Base-by-base conservation (phyloP, 1,140 invertebrate species). In the Magallana gigas region DNA sequence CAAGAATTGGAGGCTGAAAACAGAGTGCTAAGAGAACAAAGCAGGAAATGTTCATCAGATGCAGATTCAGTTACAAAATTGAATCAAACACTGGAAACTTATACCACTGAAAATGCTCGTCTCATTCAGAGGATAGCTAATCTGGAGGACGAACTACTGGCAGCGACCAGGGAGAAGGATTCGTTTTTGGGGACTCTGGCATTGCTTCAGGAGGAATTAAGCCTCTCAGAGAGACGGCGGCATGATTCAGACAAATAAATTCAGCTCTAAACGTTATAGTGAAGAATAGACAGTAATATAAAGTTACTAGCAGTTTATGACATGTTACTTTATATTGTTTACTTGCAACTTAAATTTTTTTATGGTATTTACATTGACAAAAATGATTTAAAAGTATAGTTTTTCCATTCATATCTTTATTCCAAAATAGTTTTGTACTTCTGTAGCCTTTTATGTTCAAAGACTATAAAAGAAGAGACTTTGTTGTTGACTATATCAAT, bases 181-280 rank as follows among this genome's bases (percentile, higher is more conserved):
- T 92, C 92, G 1, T 86, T 94, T 80, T 59, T 93, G n/a, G 88
- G 88, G n/a, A 92, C 93, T 14, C 76, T 93, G 14, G 89, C 92
- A 48, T 80, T 93, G 14, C 87, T 94, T 68, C 94, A 94, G 87
- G 92, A 93, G 56, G 94, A 94, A 84, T 87, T 94, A 18, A 60
- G 91, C 16, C 56, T 85, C 48, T 94, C 92, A 9, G 93, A 94
- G 81, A 88, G 90, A 1, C 80, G 85, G 68, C 83, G 81, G 48
- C 68, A 76, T 36, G 68, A 76, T 76, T 76, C 68, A 9, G 68
- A 76, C 23, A 76, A 76, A 76, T 76, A 12, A 76, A 3, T 4
- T 12, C 60, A n/a, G 6, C 16, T 16, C 60, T n/a, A 6, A 64
- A 64, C 8, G 18, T 18, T 64, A 16, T 64, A 64, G 60, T 16